Evolutionary conservation across 2,888 invertebrate genomes (phyloP), one percentile per base, ranked within the genome.

Genomic region (Mesochorus sp.): DNA sequence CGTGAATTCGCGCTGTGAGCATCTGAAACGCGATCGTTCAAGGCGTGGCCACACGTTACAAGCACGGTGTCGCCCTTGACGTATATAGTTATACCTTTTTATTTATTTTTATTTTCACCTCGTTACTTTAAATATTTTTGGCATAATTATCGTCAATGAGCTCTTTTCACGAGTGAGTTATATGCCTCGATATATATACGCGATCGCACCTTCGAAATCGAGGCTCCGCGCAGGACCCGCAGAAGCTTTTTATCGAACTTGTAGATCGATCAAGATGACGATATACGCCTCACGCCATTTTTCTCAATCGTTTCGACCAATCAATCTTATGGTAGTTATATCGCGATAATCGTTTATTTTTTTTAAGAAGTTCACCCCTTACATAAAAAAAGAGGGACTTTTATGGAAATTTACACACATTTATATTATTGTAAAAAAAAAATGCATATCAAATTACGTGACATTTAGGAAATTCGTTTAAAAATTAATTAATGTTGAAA

Each of bases 91-190:
- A 26, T 51, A 31, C 24, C 5, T 39, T 66, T 39, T 59, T 64
- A 57, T 64, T 57, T 39, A 8, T 19, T 26, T 39, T 66, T 39
- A 14, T 66, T 66, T 55, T 72, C 55, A 49, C 28, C 39, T 61
- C 70, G 49, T 61, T 19, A 61, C 26, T 72, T 72, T 64, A 47
- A 42, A 39, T 72, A 53, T 73, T 55, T 6, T 26, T 19, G 57
- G 24, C 66, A 53, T 76, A 71, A 71, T 76, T 76, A 59, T 66
- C 76, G 39, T 42, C 57, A 34, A 64, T 5, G 28, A 66, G 51
- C 39, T 37, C 57, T 47, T 47, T 49, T 14, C 34, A 12, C n/a
- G 37, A 37, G 44, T 64, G 24, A 64, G 39, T 62, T 51, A 72
- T 66, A 53, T n/a, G n/a, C 37, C 21, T 26, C 17, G 6, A 24